Base-by-base conservation (phyloP, 1,140 invertebrate genomes). In the Calephelis virginiensis region DNA sequence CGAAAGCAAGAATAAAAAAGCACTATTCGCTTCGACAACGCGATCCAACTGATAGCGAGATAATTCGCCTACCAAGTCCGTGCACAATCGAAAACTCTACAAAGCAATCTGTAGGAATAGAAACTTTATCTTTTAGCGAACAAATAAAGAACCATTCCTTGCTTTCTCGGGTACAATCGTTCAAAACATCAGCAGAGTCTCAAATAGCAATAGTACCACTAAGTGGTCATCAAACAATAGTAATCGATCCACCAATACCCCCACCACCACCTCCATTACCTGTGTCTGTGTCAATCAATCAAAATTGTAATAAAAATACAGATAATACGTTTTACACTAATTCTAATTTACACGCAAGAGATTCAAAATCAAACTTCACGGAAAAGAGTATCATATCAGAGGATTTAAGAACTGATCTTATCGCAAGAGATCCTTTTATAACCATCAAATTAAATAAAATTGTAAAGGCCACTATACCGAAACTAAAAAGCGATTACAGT, bases 161-260 rank as follows among this genome's bases (percentile, higher is more conserved):
- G 47, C 59, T 91, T 66, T 89, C 89, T 13, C 73, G 87, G 70
- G 87, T 90, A 13, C 86, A 91, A 74, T 91, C 89, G 43, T 91
- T 91, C 62, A 91, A 91, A 71, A 85, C 86, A 65, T 84, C 82
- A n/a, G 78, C 82, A 11, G 81, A 89, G 64, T 85, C 89, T 49
- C 89, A 86, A 70, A 86, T 92, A 63, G 80, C 90, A 47, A 86
- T 92, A 56, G 78, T 92, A 49, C 91, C 91, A 65, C 70, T 92
- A 66, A 92, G 91, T 76, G 91, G 91, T 62, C 90, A 92, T 75
- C 91, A 92, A 82, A 92, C 91, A n/a, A 87, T 92, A 69, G 83
- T 92, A 50, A 85, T 92, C 61, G 80, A 92, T 78, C 89, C 90
- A 62, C 89, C 89, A 37, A 56, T 92, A 49, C 71, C 70, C 48